phyloP scores from a whole-genome alignment of 2,888 invertebrate genomes.

The Trisateles emortualis region DNA sequence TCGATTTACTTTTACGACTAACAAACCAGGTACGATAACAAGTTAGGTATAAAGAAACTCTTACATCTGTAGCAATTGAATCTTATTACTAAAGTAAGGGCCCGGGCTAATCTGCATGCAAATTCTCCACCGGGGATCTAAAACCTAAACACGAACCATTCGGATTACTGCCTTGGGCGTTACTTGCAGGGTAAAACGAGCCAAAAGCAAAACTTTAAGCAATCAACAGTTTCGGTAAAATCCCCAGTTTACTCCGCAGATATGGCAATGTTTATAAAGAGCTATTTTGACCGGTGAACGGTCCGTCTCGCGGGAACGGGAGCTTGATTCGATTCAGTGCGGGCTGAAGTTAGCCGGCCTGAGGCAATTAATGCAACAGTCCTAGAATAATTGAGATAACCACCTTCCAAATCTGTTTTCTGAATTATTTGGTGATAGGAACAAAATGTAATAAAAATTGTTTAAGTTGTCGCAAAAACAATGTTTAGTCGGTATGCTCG shows the following conservation, averaged over 20 bases:
- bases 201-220: conserved; percentile 18
- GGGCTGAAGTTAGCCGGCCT: not conserved
- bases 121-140: conserved; percentile 2
- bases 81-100: conserved; percentile 6
- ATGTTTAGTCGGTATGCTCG: too few species aligned
- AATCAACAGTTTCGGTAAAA: conserved; percentile 28
- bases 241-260: conserved; percentile 5
- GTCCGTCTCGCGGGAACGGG: not conserved
- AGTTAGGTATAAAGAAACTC: not conserved
- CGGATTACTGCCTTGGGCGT: not conserved
- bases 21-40: conserved; percentile 1
- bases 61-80: conserved; percentile 5
- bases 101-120: conserved; percentile 13
- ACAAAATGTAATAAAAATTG: too few species aligned
- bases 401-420: conserved; percentile 1
- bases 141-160: not conserved
- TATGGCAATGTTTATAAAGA: conserved; percentile 17
- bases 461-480: too few species aligned
- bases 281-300: conserved; percentile 8
- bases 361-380: conserved; percentile 4
- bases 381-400: not conserved
- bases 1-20: conserved; percentile 10
- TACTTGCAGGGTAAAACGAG: conserved; percentile 3
- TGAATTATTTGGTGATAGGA: too few species aligned
- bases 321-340: conserved; percentile 6